phyloP scores from a whole-genome alignment of 1,140 invertebrate genomes.

The Brachionus manjavacas region DNA sequence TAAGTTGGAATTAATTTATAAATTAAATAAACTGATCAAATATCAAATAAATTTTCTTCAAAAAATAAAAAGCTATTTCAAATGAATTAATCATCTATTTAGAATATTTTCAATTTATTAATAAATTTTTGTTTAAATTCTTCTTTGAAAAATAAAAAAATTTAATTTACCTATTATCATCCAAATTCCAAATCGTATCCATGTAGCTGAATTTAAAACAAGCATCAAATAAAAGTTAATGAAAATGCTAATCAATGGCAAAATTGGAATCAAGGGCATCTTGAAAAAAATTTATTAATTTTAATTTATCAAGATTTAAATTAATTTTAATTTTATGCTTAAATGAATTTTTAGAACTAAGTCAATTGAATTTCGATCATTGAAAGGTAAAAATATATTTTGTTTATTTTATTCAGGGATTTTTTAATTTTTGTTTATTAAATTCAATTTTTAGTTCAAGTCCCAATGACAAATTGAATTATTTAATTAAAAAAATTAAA shows the following conservation, averaged over 20 bases:
- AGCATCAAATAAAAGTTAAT: conserved; percentile 82
- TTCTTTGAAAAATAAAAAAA: conserved; percentile 32
- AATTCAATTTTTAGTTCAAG: too few species aligned
- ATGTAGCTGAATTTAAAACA: conserved; percentile 73
- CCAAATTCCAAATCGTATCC: conserved; percentile 80
- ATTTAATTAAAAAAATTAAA: too few species aligned
- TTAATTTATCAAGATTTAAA: too few species aligned
- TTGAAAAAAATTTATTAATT: conserved; percentile 49
- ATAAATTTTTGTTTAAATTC: not conserved
- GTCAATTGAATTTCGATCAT: conserved; percentile 7
- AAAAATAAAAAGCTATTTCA: too few species aligned
- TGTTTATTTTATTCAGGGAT: not conserved
- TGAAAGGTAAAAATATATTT: not conserved
- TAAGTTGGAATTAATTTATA: too few species aligned
- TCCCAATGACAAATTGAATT: too few species aligned
- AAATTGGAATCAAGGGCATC: conserved; percentile 77
- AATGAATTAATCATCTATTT: too few species aligned
- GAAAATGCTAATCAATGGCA: conserved; percentile 75
- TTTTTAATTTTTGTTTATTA: not conserved
- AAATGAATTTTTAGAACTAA: not conserved
- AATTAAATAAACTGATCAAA: too few species aligned
- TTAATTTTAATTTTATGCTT: not conserved
- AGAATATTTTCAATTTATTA: not conserved
- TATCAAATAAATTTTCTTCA: too few species aligned
- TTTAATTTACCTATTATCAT: conserved; percentile 62